Percentiles rank a stretch among this genome's conserved stretches.
These are phyloP conservation scores for Ibycter americanus DNA, from an alignment of 2,797 vertebrate species.

Conservation along the genomic window DNA sequence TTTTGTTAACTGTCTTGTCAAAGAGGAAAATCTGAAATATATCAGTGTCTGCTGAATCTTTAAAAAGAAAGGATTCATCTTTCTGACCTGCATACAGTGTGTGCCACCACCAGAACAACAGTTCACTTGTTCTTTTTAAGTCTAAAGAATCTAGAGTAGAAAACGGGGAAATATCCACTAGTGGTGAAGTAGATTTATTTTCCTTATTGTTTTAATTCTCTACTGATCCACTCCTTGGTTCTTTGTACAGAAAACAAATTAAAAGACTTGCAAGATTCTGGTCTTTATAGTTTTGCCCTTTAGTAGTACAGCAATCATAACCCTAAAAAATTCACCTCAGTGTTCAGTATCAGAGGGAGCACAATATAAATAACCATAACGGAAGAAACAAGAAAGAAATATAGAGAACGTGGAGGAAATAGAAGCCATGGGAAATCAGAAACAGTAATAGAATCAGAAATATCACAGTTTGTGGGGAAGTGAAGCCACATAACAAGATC, in stretches of 20 bases:
- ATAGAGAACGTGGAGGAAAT: not conserved
- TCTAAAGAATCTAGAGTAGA: not conserved
- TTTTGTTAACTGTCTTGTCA: not conserved
- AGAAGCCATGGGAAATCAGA: not conserved
- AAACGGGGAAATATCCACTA: not conserved
- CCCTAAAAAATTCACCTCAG: not conserved
- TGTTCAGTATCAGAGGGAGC: not conserved
- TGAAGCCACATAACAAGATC: not conserved
- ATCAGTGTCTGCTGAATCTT: not conserved
- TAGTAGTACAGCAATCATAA: not conserved
- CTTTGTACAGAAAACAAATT: not conserved
- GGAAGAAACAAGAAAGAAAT: not conserved
- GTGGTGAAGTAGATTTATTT: not conserved
- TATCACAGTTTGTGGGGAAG: not conserved
- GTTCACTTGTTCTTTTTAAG: not conserved
- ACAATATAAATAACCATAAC: not conserved
- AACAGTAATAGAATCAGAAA: not conserved
- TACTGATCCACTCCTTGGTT: not conserved
- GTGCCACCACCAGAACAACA: not conserved
- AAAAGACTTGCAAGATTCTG: not conserved
- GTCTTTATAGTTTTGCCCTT: not conserved
- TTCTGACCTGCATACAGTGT: not conserved
- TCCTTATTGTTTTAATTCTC: slow-evolving; percentile 17
- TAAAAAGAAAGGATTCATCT: not conserved
- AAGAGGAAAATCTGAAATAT: not conserved